Conservation (phyloP, 2,113 vertebrate species). For the Thermophis baileyi region DNA sequence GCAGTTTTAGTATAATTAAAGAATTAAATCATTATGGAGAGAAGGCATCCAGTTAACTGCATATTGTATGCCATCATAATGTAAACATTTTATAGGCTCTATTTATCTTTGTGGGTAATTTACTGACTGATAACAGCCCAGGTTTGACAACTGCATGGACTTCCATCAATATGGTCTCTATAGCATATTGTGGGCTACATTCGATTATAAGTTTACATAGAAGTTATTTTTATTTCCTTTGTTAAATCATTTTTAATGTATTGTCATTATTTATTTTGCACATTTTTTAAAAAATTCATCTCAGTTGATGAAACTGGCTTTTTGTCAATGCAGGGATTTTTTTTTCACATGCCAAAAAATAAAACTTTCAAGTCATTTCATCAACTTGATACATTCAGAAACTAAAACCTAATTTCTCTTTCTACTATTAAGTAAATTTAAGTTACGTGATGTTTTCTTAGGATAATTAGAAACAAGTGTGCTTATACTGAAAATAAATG, state of each 20-base stretch:
- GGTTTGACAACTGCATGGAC: not conserved
- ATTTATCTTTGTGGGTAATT: not conserved
- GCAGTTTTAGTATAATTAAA: conserved; percentile 14
- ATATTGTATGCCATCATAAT: conserved; percentile 17
- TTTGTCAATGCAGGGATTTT: conserved; percentile 42
- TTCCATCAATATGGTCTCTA: not conserved
- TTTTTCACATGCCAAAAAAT: conserved; percentile 41
- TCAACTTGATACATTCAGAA: conserved; percentile 38
- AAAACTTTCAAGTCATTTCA: conserved; percentile 30
- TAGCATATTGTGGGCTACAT: not conserved
- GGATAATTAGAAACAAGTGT: conserved; percentile 47
- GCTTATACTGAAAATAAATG: conserved; percentile 50
- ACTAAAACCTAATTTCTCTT: conserved; percentile 32
- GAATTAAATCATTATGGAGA: conserved; percentile 35
- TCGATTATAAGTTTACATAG: not conserved
- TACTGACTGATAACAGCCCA: conserved; percentile 19
- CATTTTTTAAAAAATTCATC: not conserved
- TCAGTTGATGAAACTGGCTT: conserved; percentile 1
- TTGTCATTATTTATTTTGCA: conserved; percentile 19
- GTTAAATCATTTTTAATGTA: conserved; percentile 23
- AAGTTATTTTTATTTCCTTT: conserved; percentile 6
- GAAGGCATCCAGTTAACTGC: conserved; percentile 11
- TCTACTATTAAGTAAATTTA: conserved; percentile 46
- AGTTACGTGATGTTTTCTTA: conserved; percentile 40
- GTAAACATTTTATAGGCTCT: conserved; percentile 19